Conservation (phyloP, 2,113 vertebrate species). For the Alethe diademata region DNA sequence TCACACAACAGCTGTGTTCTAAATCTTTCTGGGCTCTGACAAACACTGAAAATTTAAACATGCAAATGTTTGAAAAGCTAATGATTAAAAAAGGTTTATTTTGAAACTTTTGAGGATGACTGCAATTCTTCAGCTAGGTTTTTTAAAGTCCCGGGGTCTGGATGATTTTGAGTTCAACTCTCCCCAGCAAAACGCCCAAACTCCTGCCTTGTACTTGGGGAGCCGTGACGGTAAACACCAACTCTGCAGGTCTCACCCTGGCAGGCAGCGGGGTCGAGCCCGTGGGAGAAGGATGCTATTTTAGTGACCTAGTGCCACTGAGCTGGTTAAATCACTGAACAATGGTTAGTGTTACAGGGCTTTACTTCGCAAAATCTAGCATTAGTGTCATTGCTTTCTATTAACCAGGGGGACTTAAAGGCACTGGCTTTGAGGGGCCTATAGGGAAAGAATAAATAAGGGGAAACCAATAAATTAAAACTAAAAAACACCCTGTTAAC, state of each 20-base stretch:
- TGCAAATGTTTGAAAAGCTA: constrained; percentile 66
- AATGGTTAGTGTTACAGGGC: constrained; percentile 54
- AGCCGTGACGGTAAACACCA: not conserved
- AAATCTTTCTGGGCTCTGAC: constrained; percentile 40
- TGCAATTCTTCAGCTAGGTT: not conserved
- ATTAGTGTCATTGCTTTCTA: constrained; percentile 55
- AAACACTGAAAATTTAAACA: constrained; percentile 71
- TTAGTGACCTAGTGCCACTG: constrained; percentile 67
- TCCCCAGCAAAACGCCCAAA: not conserved
- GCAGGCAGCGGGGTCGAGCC: constrained; percentile 39
- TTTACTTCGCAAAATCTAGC: constrained; percentile 67
- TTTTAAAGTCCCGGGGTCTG: not conserved
- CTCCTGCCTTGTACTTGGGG: not conserved
- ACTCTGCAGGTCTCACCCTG: constrained; percentile 16
- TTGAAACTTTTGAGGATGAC: constrained; percentile 52
- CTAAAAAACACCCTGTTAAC: not conserved
- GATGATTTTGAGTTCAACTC: not conserved
- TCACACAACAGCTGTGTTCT: constrained; percentile 66
- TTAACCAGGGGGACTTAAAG: constrained; percentile 43
- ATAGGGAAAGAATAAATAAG: constrained; percentile 15
- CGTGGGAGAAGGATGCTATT: constrained; percentile 54
- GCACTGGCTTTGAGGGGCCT: constrained; percentile 11
- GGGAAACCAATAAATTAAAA: constrained; percentile 1
- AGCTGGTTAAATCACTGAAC: constrained; percentile 71
- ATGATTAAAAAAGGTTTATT: constrained; percentile 71